Evolutionary conservation across 1,140 invertebrate genomes (phyloP), one percentile per base, ranked within the genome.

Genomic region (Drosophila pseudoananassae): DNA sequence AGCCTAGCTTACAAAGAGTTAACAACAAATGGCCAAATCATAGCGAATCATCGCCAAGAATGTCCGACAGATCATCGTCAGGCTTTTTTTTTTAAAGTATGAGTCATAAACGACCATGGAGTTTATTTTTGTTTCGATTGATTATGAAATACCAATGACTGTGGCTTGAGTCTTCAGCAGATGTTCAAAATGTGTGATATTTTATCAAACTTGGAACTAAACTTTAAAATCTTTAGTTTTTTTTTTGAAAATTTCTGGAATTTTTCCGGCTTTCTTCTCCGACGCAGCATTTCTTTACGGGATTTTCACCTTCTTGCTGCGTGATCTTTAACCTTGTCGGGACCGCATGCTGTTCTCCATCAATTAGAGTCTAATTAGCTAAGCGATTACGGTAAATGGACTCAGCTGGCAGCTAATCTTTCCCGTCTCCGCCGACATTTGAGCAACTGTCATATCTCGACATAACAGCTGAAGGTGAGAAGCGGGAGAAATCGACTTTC

Each of bases 321-420:
- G 6, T 47, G 66, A 49, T 69, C 50, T 69, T 69, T 74, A 76
- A 61, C 76, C 70, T 84, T 75, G 74, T 59, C 63, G 58, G 14
- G 59, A 76, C 80, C 79, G 54, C 80, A 59, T 57, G 76, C 60
- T 53, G 79, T n/a, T 70, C 56, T 50, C 47, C 70, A 76, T 79
- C 65, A 84, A 83, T 83, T 83, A 79, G 71, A 40, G 59, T 66
- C 76, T 80, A 79, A 84, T 83, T 84, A 79, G 76, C 63, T 78
- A 69, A 71, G 25, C 69, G 63, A 69, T 53, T 68, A 58, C 53
- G 49, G 56, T 56, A 51, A 43, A 56, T 27, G 53, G 60, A 29
- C 70, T 63, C 70, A 36, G 65, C 65, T 69, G 50, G 49, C 70
- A 36, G 70, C 50, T 53, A 54, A 66, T 68, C 54, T 76, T 15